Evolutionary conservation across 2,888 invertebrate species (phyloP), one percentile per base, ranked within the genome.

Genomic region (Drosophila subsilvestris): DNA sequence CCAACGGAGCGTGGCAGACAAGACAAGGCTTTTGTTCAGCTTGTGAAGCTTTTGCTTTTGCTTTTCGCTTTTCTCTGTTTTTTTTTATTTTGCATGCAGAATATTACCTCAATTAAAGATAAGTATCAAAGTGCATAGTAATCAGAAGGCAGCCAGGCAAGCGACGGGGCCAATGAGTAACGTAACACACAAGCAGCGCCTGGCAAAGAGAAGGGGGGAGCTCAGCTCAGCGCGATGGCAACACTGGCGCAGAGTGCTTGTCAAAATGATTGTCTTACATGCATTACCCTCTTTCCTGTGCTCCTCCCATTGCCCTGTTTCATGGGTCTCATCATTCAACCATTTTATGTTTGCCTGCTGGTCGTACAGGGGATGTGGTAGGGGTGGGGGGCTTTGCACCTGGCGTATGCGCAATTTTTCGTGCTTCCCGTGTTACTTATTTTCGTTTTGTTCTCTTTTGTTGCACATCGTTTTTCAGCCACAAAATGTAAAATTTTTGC

Each of bases 41-140:
- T 17, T n/a, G n/a, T n/a, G 22, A 20, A 25, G 49, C 20, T 5
- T 22, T 22, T 58, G 49, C 20, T 5, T 22, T 22, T 58, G 66
- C 58, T 66, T 70, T 56, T 70, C 47, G 47, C 55, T 37, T 9
- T 22, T 55, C 66, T 37, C 32, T 44, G 6, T 9, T 27, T 27
- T 8, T 27, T 27, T 27, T 27, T 25, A 7, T 25, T 27, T 37
- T 20, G 18, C 61, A 61, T 61, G 66, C 51, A 77, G 79, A 87
- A 80, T 76, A 80, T 68, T 85, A 75, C 88, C 86, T 79, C 85
- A 88, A 87, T 85, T 85, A 85, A 80, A 86, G 88, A 87, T 85
- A 88, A 88, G 83, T 79, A 85, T 85, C 88, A 85, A 83, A 85
- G 83, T 85, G 85, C 88, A 84, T 86, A 82, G 85, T 86, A 84